These are phyloP conservation scores for Oligia fasciuncula DNA, from an alignment of 2,888 invertebrate genomes.

Conservation along the genomic window DNA sequence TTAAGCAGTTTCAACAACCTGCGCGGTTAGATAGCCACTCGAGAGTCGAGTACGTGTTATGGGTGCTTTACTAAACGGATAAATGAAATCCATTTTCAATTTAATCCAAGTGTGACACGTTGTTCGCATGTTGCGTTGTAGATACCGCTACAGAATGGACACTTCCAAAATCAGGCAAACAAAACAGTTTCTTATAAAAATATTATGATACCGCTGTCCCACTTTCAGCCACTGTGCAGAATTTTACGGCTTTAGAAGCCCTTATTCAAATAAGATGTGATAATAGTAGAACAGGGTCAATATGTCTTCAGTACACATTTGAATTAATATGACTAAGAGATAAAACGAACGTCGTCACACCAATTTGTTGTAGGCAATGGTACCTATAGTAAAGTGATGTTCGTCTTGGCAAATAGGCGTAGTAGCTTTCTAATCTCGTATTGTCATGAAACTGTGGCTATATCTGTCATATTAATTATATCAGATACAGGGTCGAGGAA, in stretches of 20 bases:
- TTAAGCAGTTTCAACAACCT: conserved; percentile 56
- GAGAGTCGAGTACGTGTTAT: conserved; percentile 46
- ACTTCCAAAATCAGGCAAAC: conserved; percentile 21
- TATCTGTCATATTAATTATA: conserved; percentile 67
- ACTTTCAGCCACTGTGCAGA: conserved; percentile 15
- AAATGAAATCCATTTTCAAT: conserved; percentile 40
- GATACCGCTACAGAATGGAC: neutral
- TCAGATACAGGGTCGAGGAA: conserved; percentile 66
- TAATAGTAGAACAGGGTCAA: conserved; percentile 50
- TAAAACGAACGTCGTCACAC: conserved; percentile 16
- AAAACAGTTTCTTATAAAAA: conserved; percentile 10
- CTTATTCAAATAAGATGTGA: conserved; percentile 37
- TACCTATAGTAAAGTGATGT: conserved; percentile 11
- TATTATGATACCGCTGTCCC: conserved; percentile 17
- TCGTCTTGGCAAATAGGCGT: conserved; percentile 21
- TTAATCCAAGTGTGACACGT: neutral
- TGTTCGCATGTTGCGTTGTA: no score
- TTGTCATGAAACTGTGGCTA: conserved; percentile 53
- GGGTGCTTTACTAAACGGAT: conserved; percentile 29
- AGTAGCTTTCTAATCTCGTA: conserved; percentile 57
- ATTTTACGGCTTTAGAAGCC: conserved; percentile 32
- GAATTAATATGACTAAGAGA: conserved; percentile 32
- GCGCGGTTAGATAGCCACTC: conserved; percentile 43
- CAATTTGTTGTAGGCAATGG: conserved; percentile 5
- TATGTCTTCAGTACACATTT: conserved; percentile 28